Percentiles rank a stretch among this genome's conserved stretches.
Evolutionary conservation across 2,888 invertebrate species (phyloP).

Genomic region (Clusia tigrina): DNA sequence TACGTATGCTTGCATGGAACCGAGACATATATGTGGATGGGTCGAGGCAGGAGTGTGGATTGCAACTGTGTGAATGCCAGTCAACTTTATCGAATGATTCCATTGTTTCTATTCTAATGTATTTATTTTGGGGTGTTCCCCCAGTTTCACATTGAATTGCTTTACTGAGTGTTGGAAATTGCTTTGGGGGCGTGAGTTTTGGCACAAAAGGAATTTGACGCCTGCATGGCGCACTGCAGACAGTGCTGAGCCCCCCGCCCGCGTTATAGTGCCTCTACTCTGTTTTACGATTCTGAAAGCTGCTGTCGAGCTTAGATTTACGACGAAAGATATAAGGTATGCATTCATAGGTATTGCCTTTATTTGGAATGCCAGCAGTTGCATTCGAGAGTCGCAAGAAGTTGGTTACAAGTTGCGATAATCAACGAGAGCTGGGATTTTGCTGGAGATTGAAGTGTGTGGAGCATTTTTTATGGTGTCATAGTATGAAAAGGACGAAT

Average conservation of each 20-base stretch:
- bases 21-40: too few species aligned
- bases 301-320: slow-evolving; percentile 5
- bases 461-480: background rate
- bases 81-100: background rate
- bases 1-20: background rate
- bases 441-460: background rate
- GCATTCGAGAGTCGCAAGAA: background rate
- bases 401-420: background rate
- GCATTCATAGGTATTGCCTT: background rate
- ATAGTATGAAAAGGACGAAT: background rate
- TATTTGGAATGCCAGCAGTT: background rate
- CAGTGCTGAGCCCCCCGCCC: too few species aligned
- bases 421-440: background rate
- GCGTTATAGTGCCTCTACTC: too few species aligned
- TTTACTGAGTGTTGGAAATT: background rate
- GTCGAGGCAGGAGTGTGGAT: background rate
- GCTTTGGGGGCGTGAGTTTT: background rate
- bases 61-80: background rate
- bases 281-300: background rate
- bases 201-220: background rate
- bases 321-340: background rate
- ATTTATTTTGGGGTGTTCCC: background rate
- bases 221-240: too few species aligned
- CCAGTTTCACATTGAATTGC: background rate
- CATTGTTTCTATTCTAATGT: background rate